Percentiles rank a stretch among this genome's conserved stretches.
phyloP scores from a whole-genome alignment of 1,140 invertebrate species.

The Ganaspis sp. region DNA sequence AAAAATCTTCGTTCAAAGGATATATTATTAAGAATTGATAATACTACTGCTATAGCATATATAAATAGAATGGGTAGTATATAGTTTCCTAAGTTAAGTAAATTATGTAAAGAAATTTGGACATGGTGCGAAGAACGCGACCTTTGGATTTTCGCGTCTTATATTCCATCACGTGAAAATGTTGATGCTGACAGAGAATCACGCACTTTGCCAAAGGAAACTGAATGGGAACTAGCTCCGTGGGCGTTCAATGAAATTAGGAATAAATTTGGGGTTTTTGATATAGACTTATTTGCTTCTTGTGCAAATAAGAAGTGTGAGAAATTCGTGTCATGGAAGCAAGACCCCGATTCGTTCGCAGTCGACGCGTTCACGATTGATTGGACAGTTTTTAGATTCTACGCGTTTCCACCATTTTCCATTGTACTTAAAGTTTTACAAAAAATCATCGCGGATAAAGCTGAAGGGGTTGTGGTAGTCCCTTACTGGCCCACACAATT shows the following conservation, averaged over 20 bases:
- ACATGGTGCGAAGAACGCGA: slow-evolving; percentile 11
- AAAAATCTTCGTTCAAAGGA: slow-evolving; percentile 46
- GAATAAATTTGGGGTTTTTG: slow-evolving; percentile 32
- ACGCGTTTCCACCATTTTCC: slow-evolving; percentile 54
- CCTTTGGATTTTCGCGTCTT: slow-evolving; percentile 38
- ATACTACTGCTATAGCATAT: slow-evolving; percentile 67
- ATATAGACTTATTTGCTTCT: slow-evolving; percentile 47
- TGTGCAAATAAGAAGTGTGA: slow-evolving; percentile 39
- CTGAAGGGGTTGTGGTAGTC: slow-evolving; percentile 51
- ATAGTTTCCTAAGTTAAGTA: slow-evolving; percentile 54
- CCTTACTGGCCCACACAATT: slow-evolving; percentile 62
- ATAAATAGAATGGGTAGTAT: slow-evolving; percentile 64
- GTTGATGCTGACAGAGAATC: slow-evolving; percentile 35
- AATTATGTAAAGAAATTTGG: slow-evolving; percentile 44
- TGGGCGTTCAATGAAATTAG: slow-evolving; percentile 37
- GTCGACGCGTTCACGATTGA: slow-evolving; percentile 54
- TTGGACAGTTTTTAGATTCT: slow-evolving; percentile 39
- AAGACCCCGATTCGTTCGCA: slow-evolving; percentile 45
- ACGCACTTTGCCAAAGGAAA: slow-evolving; percentile 32
- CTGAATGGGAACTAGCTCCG: slow-evolving; percentile 41
- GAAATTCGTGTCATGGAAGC: slow-evolving; percentile 39
- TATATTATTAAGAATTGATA: slow-evolving; percentile 65
- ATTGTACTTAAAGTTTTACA: slow-evolving; percentile 37
- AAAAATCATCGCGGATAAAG: slow-evolving; percentile 47
- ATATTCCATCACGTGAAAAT: slow-evolving; percentile 35